Base-by-base conservation (phyloP, 2,113 vertebrate genomes). In the Vireo altiloquus region DNA sequence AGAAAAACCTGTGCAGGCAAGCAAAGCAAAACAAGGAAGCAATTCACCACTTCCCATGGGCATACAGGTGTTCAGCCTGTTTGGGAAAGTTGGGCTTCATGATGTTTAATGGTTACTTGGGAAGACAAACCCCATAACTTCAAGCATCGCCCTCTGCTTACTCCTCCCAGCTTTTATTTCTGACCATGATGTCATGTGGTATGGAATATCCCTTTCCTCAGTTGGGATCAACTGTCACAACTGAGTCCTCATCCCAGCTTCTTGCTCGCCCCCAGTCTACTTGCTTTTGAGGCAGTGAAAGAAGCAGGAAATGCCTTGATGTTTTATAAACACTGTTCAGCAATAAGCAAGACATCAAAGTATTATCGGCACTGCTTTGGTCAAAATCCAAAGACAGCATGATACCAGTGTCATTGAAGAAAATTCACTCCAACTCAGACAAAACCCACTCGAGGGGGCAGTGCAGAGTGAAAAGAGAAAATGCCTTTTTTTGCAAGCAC, bases 61-160 rank as follows among this genome's bases (percentile, higher is more conserved):
- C 27, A 57, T 31, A 28, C 8, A 59, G 13, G 15, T 16, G 19
- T 20, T 50, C 33, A 33, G 22, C 7, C 27, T 23, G 3, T 20
- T 56, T 28, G 15, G 40, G 59, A 57, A 81, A 37, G 9, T 50
- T 4, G 7, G 14, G 13, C 8, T 44, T 27, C 30, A 23, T 56
- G 21, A 37, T 11, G 5, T 6, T 8, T 33, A 28, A 33, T 39
- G 5, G 11, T 60, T 66, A 30, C 28, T 21, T n/a, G 28, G 15
- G 13, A 74, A 46, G 23, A 52, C 33, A 74, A 52, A 15, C 6
- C 4, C 20, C 11, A 13, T 21, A 9, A 30, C n/a, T 69, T 31
- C 1, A 4, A 74, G 9, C 0, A 0, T n/a, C 1, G 2, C 12
- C 5, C 8, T 49, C 24, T 0, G 0, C 10, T 71, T 66, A 33